Base-by-base conservation (phyloP, 2,113 vertebrate species). In the Bostrychus sinensis region DNA sequence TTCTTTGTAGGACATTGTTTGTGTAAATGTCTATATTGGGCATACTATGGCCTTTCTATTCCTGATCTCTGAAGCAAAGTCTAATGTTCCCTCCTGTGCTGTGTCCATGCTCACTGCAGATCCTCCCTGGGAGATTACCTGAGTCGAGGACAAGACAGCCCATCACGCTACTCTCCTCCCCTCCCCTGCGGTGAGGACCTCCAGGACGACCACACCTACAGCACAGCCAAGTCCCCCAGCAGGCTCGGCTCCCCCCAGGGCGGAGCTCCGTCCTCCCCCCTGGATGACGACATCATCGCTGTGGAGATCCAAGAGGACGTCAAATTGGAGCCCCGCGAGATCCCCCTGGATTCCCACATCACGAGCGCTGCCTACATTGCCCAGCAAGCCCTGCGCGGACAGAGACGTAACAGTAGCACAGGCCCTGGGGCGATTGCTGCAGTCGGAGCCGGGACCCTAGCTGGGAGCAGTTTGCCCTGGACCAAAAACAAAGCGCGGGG, bases 141-240 rank as follows among this genome's bases (percentile, higher is more conserved):
- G 51, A 91, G 90, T 85, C 90, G 94, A 82, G 94, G 92, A 14
- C 95, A 95, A 81, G 94, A 93, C 9, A 94, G 96, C 48, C 93
- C 92, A 1, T 92, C 93, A 1, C 85, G 94, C 7, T 96, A 93
- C 89, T 96, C 95, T 22, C 94, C 95, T 0, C 92, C 92, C 14
- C 94, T 93, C n/a, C n/a, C n/a, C 64, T 94, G 95, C 2, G 89
- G 93, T 2, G 95, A 95, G 34, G 95, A 97, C 89, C 95, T 95
- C 41, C 95, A 97, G 91, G 95, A 97, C 72, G 97, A 98, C 72
- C 95, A 97, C 92, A 98, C 94, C 64, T 97, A 98, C 87, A 97
- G 96, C 91, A 96, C 94, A 76, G 95, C 94, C 89, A 95, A 94
- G 88, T 93, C 95, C 90, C 88, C 84, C 75, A 85, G 77, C 80